Evolutionary conservation across 1,140 invertebrate species (phyloP), one percentile per base, ranked within the genome.

Genomic region (Eubasilissa regina): DNA sequence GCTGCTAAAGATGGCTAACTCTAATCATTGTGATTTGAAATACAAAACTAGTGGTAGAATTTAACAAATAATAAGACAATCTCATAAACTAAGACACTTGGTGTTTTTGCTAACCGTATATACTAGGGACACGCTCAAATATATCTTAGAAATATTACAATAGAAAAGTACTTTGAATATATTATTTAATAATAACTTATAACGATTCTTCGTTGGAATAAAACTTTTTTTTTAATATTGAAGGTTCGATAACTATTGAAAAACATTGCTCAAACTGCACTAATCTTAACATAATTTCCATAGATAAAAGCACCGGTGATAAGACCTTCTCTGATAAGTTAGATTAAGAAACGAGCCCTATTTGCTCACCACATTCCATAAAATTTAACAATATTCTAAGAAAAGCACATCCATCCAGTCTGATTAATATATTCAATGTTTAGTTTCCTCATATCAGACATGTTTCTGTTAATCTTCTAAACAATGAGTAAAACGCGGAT

Each of bases 401-500:
- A 60, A 60, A 25, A 60, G 17, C 56, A 60, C 56, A 62, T 25
- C 3, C 25, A 62, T 35, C 25, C 58, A 56, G 21, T 21, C 19
- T 25, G 25, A 62, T 8, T 62, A 35, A 51, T 12, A 51, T 12
- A 15, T 15, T 51, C 3, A 51, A 13, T 51, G 48, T 12, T 13
- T 13, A 13, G 48, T 62, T 62, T 47, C 21, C 66, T 66, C 17
- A 66, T 45, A 70, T 21, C 35, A 12, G 19, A 21, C 44, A 7
- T 70, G 47, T 48, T 51, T 51, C 66, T 47, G 45, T 15, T 70
- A 70, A 70, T 70, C 44, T 74, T 74, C 25, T 48, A 35, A 55
- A 74, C 70, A 56, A 74, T 74, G 51, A 12, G 66, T 17, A 70
- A 70, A 70, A 55, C 51, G 70, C 70, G 21, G 35, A 55, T 55